Percentiles rank a stretch among this genome's conserved stretches.
These are phyloP conservation scores for Oscheius sp. DNA, from an alignment of 2,888 invertebrate genomes.

Conservation along the genomic window DNA sequence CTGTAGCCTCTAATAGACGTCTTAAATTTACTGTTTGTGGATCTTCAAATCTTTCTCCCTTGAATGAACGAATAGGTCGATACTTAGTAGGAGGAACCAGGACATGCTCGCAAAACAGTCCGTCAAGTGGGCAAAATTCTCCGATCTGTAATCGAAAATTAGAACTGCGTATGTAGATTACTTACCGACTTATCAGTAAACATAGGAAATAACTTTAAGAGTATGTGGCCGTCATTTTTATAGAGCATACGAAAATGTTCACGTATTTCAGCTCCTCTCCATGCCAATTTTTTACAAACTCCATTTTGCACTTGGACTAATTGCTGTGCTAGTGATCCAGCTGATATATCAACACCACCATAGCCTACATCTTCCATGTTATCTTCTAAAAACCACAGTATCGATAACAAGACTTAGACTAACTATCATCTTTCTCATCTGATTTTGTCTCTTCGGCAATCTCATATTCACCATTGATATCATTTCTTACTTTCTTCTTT, in stretches of 20 bases:
- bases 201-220: constrained; percentile 67
- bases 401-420: not conserved
- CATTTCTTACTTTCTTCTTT: constrained; percentile 11
- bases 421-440: constrained; percentile 15
- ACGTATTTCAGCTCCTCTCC: constrained; percentile 66
- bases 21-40: constrained; percentile 68
- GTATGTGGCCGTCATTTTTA: constrained; percentile 79
- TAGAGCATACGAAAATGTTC: constrained; percentile 82
- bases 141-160: constrained; percentile 12
- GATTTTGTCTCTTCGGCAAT: constrained; percentile 12
- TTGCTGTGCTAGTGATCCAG: constrained; percentile 59
- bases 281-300: constrained; percentile 64
- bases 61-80: constrained; percentile 80
- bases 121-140: constrained; percentile 76
- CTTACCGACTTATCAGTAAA: constrained; percentile 49
- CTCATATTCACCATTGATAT: constrained; percentile 11
- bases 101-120: constrained; percentile 87
- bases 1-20: constrained; percentile 66
- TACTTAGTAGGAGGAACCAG: constrained; percentile 88
- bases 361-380: constrained; percentile 36
- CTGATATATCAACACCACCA: constrained; percentile 33
- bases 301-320: constrained; percentile 62
- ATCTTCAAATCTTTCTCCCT: constrained; percentile 65
- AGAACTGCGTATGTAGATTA: not conserved
- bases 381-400: too few species aligned